Percentiles rank a stretch among this genome's conserved stretches.
phyloP scores from a whole-genome alignment of 1,140 invertebrate genomes.

The Oryctes rhinoceros region DNA sequence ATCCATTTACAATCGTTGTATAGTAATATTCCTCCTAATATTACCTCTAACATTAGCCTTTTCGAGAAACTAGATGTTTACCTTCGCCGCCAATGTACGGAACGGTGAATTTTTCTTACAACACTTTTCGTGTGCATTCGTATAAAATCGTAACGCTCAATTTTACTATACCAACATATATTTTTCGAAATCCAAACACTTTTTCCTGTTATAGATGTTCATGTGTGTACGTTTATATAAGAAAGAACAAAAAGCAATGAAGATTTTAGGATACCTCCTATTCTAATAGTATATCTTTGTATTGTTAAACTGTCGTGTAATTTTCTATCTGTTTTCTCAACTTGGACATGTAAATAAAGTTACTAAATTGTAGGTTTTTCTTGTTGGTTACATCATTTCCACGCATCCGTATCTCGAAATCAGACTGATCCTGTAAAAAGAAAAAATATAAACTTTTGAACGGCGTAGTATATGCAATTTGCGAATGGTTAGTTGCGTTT shows the following conservation, averaged over 20 bases:
- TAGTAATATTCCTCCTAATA: neutral
- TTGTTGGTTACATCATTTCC: neutral
- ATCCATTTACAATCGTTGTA: neutral
- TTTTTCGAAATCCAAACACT: neutral
- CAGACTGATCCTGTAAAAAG: neutral
- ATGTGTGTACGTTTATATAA: neutral
- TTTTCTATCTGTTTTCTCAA: neutral
- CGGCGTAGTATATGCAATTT: neutral
- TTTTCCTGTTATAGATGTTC: neutral
- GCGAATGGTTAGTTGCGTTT: neutral
- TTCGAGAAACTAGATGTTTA: neutral
- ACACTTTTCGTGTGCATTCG: no score
- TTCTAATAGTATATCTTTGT: no score
- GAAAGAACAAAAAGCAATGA: no score
- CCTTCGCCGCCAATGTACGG: neutral
- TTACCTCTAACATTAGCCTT: neutral
- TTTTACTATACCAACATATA: conserved; percentile 19
- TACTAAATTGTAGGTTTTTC: neutral
- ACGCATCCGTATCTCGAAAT: neutral
- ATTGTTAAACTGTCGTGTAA: no score
- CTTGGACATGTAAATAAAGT: neutral
- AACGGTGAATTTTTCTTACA: no score
- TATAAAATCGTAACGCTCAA: neutral
- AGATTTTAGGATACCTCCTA: no score
- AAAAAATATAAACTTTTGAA: neutral